These are phyloP conservation scores for Lasius fuliginosus DNA, from an alignment of 2,888 invertebrate genomes.

Conservation along the genomic window DNA sequence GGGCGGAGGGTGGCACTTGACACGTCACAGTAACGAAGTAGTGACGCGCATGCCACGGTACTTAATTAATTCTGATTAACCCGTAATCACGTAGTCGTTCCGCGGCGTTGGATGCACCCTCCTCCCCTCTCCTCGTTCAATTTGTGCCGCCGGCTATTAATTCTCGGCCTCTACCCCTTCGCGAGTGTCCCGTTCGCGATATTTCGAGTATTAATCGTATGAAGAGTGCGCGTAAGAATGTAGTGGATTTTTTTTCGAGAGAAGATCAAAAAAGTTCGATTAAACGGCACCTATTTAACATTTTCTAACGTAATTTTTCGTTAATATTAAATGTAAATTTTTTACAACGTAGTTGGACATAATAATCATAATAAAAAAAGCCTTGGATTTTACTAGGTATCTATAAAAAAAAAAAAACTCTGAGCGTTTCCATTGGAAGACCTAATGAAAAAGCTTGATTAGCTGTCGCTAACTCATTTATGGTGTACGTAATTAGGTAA, in stretches of 20 bases:
- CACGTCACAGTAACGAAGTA: constrained; percentile 86
- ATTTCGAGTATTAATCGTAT: constrained; percentile 64
- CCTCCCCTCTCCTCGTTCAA: constrained; percentile 76
- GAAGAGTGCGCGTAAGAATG: constrained; percentile 16
- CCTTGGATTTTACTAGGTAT: not conserved
- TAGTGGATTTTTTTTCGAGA: constrained; percentile 2
- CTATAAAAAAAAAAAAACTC: not conserved
- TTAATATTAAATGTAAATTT: not conserved
- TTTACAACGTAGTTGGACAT: not conserved
- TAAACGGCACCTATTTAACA: constrained; percentile 17
- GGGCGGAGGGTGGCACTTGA: constrained; percentile 81
- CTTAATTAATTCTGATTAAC: constrained; percentile 86
- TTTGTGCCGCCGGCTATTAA: constrained; percentile 83
- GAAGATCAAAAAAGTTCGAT: not conserved
- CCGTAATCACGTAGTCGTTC: constrained; percentile 86
- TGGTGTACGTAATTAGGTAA: not conserved
- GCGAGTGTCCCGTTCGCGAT: constrained; percentile 63
- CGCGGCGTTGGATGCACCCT: constrained; percentile 77
- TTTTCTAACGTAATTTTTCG: not conserved
- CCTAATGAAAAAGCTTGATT: constrained; percentile 4
- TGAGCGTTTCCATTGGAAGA: not conserved
- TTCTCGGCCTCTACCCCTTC: constrained; percentile 68
- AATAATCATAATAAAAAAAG: not conserved
- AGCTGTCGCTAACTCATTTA: not conserved
- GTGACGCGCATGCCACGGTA: constrained; percentile 85